Evolutionary conservation across 2,888 invertebrate genomes (phyloP), one percentile per base, ranked within the genome.

Genomic region (Leptogaster cylindrica): DNA sequence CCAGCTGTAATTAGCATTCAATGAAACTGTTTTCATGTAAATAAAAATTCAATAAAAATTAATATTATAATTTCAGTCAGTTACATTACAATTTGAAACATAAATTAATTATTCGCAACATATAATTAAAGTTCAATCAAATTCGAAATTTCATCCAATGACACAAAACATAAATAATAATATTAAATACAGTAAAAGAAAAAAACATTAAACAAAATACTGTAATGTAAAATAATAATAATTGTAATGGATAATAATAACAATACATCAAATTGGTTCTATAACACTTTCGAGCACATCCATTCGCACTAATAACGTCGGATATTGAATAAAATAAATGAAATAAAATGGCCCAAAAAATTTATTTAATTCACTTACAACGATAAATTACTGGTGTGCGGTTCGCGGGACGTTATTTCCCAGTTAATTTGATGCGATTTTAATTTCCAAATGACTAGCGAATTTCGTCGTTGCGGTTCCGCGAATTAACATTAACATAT

Each of bases 401-500:
- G 27, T 36, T 7, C 10, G 3, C 36, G 36, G 4, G 36, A 10
- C 3, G 36, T 36, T 8, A 36, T 36, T 36, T 36, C 36, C 36
- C 36, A 33, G 52, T 52, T 52, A 52, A 52, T 52, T 52, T 52
- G 33, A 52, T 20, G 52, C 28, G 52, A 52, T 52, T 52, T 52
- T 52, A 52, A 52, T 52, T 52, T 52, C 52, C 18, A 18, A 52
- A 16, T 31, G 52, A 52, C 52, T 52, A 52, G 52, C 28, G 52
- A 31, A 52, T 52, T 52, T 52, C 52, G 20, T 52, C 52, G 52
- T 31, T 52, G 52, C 52, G 52, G 52, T 52, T 7, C 52, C 31
- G 18, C 33, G 33, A 52, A 52, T 52, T 52, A 52, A 28, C 52
- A 52, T 52, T 52, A 52, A 52, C 52, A 52, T 52, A 52, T 52